phyloP scores from a whole-genome alignment of 2,888 invertebrate genomes.

The Acanthosepion esculentum region DNA sequence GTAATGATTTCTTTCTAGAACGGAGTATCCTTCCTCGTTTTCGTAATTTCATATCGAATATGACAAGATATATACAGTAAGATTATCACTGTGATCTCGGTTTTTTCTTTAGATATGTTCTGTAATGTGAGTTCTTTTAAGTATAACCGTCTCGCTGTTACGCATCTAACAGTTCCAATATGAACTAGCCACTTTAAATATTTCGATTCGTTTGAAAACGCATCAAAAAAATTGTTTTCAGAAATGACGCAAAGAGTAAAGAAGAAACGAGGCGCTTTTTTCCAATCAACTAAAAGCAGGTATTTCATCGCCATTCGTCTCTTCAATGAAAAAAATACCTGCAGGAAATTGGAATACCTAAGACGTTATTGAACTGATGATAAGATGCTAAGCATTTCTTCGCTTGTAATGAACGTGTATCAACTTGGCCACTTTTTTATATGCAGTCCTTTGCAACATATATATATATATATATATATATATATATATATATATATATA shows the following conservation, averaged over 20 bases:
- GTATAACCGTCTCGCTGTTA: neutral
- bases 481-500: too few relatives aligned
- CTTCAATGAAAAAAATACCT: neutral
- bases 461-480: too few relatives aligned
- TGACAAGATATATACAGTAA: too few relatives aligned
- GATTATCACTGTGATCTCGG: too few relatives aligned
- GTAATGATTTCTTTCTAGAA: too few relatives aligned
- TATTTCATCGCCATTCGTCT: neutral
- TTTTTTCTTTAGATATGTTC: neutral
- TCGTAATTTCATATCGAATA: too few relatives aligned
- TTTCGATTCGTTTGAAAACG: neutral
- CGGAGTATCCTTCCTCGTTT: too few relatives aligned
- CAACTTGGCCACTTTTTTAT: neutral
- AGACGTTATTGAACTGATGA: neutral
- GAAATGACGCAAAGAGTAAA: neutral
- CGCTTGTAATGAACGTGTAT: neutral
- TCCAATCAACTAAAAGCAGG: neutral
- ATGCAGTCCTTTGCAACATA: neutral
- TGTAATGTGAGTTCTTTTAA: neutral
- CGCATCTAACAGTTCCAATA: neutral
- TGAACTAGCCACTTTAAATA: neutral
- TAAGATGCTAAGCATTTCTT: neutral
- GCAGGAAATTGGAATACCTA: neutral
- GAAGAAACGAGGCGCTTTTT: neutral
- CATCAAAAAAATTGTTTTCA: neutral